Base-by-base conservation (phyloP, 2,888 invertebrate species). In the Aphelenchoides bicaudatus region DNA sequence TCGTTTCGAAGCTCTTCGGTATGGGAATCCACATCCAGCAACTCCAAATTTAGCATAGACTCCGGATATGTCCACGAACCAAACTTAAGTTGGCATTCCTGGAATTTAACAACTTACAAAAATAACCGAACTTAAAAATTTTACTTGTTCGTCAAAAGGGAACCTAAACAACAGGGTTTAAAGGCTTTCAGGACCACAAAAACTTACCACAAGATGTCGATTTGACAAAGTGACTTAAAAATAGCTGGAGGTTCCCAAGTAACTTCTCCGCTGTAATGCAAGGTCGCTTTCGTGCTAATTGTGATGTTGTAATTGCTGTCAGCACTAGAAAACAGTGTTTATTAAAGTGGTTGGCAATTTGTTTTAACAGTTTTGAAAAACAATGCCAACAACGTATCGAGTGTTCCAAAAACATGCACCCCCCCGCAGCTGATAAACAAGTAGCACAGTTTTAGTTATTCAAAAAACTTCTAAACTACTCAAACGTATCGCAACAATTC, bases 201-300 rank as follows among this genome's bases (percentile, higher is more conserved):
- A 51, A 6, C 51, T 34, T 31, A 61, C 72, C 76, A 82, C 66
- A 79, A 80, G 3, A 82, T 80, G 58, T 81, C 76, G 23, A 81
- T 81, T 21, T 80, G 79, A 61, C 82, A 82, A 53, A 80, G 79
- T 1, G 92, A 92, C 81, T 94, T 94, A 83, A 93, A 94, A 80
- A 94, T 93, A 30, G 93, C 94, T 10, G 94, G 94, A 1, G 94
- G 94, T 2, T 91, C 91, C 74, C 74, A 73, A 1, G 72, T 70
- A 3, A 82, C 79, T 61, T 48, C 68, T 56, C 83, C 81, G 0
- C 88, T 89, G 79, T 88, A 88, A 72, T 88, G 88, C 3, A 96
- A 82, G 0, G 90, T 92, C 0, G 94, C 94, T 82, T 94, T 94
- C 0, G 93, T 96, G 88, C 92, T 90, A 49, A 94, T 83, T 0